These are phyloP conservation scores for Chiloscyllium punctatum DNA, from an alignment of 2,797 vertebrate genomes.

Conservation along the genomic window DNA sequence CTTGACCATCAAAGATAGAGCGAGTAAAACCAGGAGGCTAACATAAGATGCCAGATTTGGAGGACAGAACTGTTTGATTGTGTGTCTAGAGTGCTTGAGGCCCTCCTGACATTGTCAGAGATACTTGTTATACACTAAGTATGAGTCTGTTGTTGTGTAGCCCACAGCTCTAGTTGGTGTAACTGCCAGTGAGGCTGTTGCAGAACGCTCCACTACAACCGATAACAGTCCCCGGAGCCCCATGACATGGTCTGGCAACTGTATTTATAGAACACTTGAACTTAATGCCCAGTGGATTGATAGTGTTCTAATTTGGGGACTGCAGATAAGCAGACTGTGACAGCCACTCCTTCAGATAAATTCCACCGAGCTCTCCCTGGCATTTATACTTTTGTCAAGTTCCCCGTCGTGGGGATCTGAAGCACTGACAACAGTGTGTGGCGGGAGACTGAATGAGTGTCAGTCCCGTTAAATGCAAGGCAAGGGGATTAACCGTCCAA, in stretches of 20 bases:
- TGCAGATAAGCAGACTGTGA: neutral
- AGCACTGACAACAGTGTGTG: neutral
- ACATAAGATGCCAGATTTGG: neutral
- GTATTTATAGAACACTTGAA: neutral
- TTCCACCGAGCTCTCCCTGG: neutral
- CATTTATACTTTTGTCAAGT: neutral
- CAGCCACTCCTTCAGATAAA: neutral
- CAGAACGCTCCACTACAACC: neutral
- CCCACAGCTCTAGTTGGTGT: neutral
- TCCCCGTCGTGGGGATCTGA: neutral
- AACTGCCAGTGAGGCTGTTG: neutral
- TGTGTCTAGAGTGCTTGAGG: neutral
- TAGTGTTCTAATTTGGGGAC: neutral
- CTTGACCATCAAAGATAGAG: neutral
- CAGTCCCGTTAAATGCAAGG: neutral
- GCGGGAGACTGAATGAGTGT: neutral
- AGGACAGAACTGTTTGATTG: neutral
- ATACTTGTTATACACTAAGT: neutral
- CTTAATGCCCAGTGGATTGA: neutral
- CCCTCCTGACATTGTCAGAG: neutral
- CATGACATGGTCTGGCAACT: neutral
- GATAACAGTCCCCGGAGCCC: neutral
- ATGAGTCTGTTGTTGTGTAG: neutral
- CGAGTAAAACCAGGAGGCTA: neutral
- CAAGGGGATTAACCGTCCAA: neutral